These are phyloP conservation scores for Stenopsyche tienmushanensis DNA, from an alignment of 1,140 invertebrate genomes.

Conservation along the genomic window DNA sequence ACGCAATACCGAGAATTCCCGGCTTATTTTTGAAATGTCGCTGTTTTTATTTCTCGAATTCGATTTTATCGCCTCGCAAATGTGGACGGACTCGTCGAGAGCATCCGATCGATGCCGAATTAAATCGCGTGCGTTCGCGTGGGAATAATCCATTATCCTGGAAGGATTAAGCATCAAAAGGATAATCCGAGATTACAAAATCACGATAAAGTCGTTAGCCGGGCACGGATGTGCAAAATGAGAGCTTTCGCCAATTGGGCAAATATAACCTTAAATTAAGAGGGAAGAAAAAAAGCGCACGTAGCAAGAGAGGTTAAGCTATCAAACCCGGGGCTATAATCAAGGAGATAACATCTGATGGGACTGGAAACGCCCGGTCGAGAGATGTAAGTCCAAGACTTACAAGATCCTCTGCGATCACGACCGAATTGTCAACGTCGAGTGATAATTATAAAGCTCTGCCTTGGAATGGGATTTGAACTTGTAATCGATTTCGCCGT, in stretches of 20 bases:
- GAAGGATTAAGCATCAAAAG: not conserved
- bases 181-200: not conserved
- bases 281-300: slow-evolving; percentile 18
- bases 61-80: too few relatives aligned
- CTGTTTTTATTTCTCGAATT: too few relatives aligned
- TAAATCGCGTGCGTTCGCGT: too few relatives aligned
- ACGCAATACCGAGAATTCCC: too few relatives aligned
- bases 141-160: too few relatives aligned
- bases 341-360: slow-evolving; percentile 18
- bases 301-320: slow-evolving; percentile 6
- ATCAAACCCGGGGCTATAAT: slow-evolving; percentile 26
- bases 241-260: slow-evolving; percentile 11
- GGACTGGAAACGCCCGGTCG: not conserved
- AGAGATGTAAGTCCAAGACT: slow-evolving; percentile 3
- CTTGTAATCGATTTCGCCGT: too few relatives aligned
- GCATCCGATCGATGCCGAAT: too few relatives aligned
- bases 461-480: not conserved
- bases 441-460: not conserved
- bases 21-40: too few relatives aligned
- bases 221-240: not conserved
- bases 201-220: slow-evolving; percentile 24
- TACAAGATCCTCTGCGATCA: not conserved
- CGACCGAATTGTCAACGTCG: slow-evolving; percentile 6
- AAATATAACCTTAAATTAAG: slow-evolving; percentile 22
- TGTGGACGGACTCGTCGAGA: too few relatives aligned